Evolutionary conservation across 2,113 vertebrate genomes (phyloP), one percentile per base, ranked within the genome.

Genomic region (Cairina moschata): DNA sequence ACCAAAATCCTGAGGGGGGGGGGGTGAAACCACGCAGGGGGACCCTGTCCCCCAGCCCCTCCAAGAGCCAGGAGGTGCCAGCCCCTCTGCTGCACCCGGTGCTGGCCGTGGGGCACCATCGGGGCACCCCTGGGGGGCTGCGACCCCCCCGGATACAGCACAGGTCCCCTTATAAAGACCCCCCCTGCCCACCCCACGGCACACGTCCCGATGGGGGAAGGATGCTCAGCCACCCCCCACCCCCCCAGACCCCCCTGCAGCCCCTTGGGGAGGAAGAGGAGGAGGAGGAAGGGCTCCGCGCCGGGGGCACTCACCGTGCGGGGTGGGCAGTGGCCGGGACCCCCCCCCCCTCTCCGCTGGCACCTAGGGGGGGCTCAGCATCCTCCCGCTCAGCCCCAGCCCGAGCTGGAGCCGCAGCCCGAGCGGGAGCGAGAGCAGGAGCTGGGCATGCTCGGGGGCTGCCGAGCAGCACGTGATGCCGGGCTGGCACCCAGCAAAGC

Each of bases 401-500:
- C 92, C 59, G 20, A 91, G 84, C 87, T 38, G 1, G 22, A 93
- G 66, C 88, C 38, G 13, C 17, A 90, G 87, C 84, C 38, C 29
- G 34, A 91, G 88, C 86, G 15, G 38, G 29, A 67, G 42, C 71
- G 9, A 94, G 94, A 97, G 96, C 88, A 36, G 95, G 97, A 95
- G 98, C 97, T 98, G 98, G 98, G 98, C 98, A 98, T 98, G 98
- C 98, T 98, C 98, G 96, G 96, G 63, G 68, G 86, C 97, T 96
- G 97, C 97, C 96, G 52, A 95, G 93, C 66, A 65, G 83, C 97
- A 98, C 97, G 97, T 98, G 98, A 97, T 44, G 59, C 91, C 83
- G 76, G 97, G 96, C 97, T 97, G 97, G 83, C 90, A 90, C 91
- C 90, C 67, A 79, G 68, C 68, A 7, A 22, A 3, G 83, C 36